These are phyloP conservation scores for Pandemis cinnamomeana DNA, from an alignment of 2,888 invertebrate species.

Conservation along the genomic window DNA sequence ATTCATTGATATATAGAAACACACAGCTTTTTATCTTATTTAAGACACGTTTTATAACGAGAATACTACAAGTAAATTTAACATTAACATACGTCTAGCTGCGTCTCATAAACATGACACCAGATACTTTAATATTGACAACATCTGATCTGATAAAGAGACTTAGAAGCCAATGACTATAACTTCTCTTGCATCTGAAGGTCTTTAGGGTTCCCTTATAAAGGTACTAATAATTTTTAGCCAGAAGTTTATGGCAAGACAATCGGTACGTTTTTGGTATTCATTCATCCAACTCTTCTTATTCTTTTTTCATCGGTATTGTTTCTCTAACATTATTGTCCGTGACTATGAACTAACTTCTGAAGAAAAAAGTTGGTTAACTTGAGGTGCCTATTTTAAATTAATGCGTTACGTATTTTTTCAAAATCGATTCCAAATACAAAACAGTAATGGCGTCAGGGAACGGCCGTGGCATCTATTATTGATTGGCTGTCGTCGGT, in stretches of 20 bases:
- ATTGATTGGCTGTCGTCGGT: constrained; percentile 75
- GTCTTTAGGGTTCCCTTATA: constrained; percentile 14
- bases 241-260: not conserved
- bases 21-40: too few relatives aligned
- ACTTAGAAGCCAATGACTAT: constrained; percentile 27
- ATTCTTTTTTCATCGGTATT: not conserved
- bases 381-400: not conserved
- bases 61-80: not conserved
- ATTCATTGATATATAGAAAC: not conserved
- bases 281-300: not conserved
- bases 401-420: not conserved
- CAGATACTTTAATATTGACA: constrained; percentile 29
- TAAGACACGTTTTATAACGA: not conserved
- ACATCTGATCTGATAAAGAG: constrained; percentile 37
- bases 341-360: not conserved
- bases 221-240: constrained; percentile 8
- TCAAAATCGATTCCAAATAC: constrained; percentile 21
- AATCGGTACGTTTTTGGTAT: constrained; percentile 11
- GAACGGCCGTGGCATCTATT: constrained; percentile 59
- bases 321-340: not conserved
- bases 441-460: constrained; percentile 45
- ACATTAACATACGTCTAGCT: constrained; percentile 4
- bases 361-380: too few relatives aligned
- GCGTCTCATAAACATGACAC: constrained; percentile 29
- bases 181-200: constrained; percentile 21